Percentiles rank a stretch among this genome's conserved stretches.
Evolutionary conservation across 2,797 vertebrate genomes (phyloP).

Genomic region (Eptatretus atami): DNA sequence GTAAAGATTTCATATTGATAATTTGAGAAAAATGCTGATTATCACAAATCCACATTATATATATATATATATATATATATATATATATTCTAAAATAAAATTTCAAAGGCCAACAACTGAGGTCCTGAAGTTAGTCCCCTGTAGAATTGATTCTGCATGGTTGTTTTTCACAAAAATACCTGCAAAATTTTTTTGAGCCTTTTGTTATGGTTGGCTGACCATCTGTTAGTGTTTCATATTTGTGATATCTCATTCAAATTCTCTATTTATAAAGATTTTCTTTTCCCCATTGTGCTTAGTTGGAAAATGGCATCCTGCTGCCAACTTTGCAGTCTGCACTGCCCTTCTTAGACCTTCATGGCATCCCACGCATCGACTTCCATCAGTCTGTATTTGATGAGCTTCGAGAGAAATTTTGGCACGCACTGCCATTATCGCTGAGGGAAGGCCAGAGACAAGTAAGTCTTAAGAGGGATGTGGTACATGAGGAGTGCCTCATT

Average conservation of each 20-base stretch:
- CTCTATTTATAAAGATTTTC: background rate
- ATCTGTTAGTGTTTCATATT: background rate
- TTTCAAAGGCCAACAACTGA: too few relatives aligned
- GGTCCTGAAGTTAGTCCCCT: too few relatives aligned
- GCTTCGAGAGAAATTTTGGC: conserved; percentile 79
- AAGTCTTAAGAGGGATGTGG: too few relatives aligned
- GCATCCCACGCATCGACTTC: conserved; percentile 76
- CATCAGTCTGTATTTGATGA: conserved; percentile 94
- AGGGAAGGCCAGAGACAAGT: conserved; percentile 11
- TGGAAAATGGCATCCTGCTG: conserved; percentile 72
- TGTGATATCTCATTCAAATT: background rate
- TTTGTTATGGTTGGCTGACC: background rate
- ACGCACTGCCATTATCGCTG: conserved; percentile 45
- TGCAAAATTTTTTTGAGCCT: background rate
- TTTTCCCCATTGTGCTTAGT: conserved; percentile 15
- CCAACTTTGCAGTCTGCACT: conserved; percentile 76
- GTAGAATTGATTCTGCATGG: too few relatives aligned
- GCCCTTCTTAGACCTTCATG: conserved; percentile 78
- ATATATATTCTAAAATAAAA: too few relatives aligned
- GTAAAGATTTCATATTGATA: too few relatives aligned
- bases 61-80: too few relatives aligned
- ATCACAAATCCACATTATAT: too few relatives aligned
- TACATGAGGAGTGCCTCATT: too few relatives aligned
- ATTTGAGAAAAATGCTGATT: too few relatives aligned
- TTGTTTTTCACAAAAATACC: too few relatives aligned